Base-by-base conservation (phyloP, 2,888 invertebrate species). In the Halocaridina rubra region DNA sequence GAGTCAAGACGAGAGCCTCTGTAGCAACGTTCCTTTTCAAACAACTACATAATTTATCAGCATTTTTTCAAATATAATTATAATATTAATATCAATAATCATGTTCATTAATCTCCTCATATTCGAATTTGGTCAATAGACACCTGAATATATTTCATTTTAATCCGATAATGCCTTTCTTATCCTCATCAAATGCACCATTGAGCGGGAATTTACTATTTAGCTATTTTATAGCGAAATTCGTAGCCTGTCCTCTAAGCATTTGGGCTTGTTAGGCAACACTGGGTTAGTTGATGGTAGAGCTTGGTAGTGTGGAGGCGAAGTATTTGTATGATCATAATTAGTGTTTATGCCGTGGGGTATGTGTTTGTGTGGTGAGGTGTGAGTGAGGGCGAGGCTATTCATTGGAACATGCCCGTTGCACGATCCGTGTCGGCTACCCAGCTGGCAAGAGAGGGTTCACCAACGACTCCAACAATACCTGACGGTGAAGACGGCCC, bases 351-450 rank as follows among this genome's bases (percentile, higher is more conserved):
- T 24, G 64, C 27, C 2, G 30, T 64, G 78, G 32, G 71, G 22
- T 61, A 39, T 77, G 76, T 75, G 80, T 71, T 32, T 69, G 76
- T n/a, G n/a, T 80, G 80, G 74, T 75, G 57, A 69, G 7, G 46
- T 76, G 76, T 84, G 57, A 32, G 79, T 64, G 79, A 53, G 57
- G 71, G 67, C 32, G 61, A 19, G 74, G 79, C 61, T 19, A 75
- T 78, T 64, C 72, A 78, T 57, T 74, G 77, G 74, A 75, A 79
- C 22, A 86, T 86, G 86, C 86, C 86, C 39, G 86, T 86, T 64
- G 86, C 81, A 72, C 86, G 86, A 7, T 86, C 86, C n/a, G 86
- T 78, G 53, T 86, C 86, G 64, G 86, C 86, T 72, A 79, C 86
- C 29, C 86, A 86, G 81, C 81, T 86, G 81, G 81, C 81, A 19